phyloP scores from a whole-genome alignment of 53 echinoderm and acorn worm genomes.

The Actinopyga echinites region DNA sequence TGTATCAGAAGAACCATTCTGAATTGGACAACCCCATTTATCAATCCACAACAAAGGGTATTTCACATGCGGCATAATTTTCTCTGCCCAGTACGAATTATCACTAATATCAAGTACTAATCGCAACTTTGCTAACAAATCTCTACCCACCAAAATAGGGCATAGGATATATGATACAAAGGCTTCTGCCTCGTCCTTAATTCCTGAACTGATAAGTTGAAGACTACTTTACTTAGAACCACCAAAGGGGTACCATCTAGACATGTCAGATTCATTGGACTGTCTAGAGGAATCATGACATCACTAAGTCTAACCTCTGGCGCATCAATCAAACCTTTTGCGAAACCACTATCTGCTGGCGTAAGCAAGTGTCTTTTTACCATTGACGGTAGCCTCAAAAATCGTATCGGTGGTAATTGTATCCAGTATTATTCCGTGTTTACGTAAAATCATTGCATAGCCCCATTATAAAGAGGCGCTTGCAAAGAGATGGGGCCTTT shows the following conservation, averaged over 20 bases:
- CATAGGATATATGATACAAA: slow-evolving; percentile 7
- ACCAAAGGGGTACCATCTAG: not conserved
- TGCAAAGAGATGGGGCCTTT: too few species aligned
- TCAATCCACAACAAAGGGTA: slow-evolving; percentile 7
- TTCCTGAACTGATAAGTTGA: not conserved
- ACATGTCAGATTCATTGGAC: not conserved
- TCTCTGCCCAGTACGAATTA: not conserved
- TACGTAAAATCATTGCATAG: too few species aligned
- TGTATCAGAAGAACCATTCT: not conserved
- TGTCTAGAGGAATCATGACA: not conserved
- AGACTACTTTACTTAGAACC: not conserved
- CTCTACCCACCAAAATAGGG: not conserved
- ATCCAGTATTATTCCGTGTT: too few species aligned
- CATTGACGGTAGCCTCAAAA: not conserved
- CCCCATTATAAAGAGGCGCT: too few species aligned
- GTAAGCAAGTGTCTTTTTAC: not conserved
- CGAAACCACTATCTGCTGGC: slow-evolving; percentile 14
- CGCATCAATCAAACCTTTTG: not conserved
- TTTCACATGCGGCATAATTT: not conserved
- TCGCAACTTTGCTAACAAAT: not conserved
- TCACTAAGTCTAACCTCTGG: not conserved
- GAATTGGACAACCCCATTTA: not conserved
- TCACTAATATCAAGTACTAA: slow-evolving; percentile 11
- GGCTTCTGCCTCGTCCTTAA: not conserved
- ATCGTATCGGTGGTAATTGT: too few species aligned